Evolutionary conservation across 1,140 invertebrate species (phyloP), one percentile per base, ranked within the genome.

Genomic region (Aphelenchoides fujianensis): DNA sequence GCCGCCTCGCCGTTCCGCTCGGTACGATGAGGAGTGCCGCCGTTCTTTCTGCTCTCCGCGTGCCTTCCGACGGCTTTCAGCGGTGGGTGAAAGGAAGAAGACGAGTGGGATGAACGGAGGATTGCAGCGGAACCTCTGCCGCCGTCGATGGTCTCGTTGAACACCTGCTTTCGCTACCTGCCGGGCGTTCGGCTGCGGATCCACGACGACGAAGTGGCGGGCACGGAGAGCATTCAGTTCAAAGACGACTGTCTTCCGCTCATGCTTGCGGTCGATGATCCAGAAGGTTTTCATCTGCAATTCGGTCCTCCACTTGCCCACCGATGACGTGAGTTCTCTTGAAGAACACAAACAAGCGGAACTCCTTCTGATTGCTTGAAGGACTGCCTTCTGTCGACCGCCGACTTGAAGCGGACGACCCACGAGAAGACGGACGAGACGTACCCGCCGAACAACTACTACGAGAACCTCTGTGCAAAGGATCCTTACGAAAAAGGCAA

Each of bases 171-270:
- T 48, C 19, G 28, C 30, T 66, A 37, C 3, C 31, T 32, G 41
- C 30, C 54, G 5, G 71, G 71, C 12, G 67, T 27, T 35, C 70
- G 61, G 23, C 57, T 73, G 19, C 48, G 67, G 3, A 55, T 64
- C n/a, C 75, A 30, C 2, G 62, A 41, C 9, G 74, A 32, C 2
- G 57, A 77, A 41, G 59, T 76, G 41, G 64, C 54, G 16, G 70
- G 66, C 28, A 76, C 68, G 5, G 69, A 77, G n/a, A 34, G 41
- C 12, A 77, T 77, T 35, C 53, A 77, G 57, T 77, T 77, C 59
- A 73, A 73, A 62, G 72, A 73, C 54, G 72, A 73, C 34, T 73
- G 72, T 41, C 57, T 73, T n/a, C 28, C 36, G 61, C 19, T 70
- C 72, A 3, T 73, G 72, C 53, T 55, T 73, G 23, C 31, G 35